A percentile compares a stretch with the other conserved stretches of the same genome.
Evolutionary conservation across 2,113 vertebrate species (phyloP).

Genomic region (Scalopus aquaticus): DNA sequence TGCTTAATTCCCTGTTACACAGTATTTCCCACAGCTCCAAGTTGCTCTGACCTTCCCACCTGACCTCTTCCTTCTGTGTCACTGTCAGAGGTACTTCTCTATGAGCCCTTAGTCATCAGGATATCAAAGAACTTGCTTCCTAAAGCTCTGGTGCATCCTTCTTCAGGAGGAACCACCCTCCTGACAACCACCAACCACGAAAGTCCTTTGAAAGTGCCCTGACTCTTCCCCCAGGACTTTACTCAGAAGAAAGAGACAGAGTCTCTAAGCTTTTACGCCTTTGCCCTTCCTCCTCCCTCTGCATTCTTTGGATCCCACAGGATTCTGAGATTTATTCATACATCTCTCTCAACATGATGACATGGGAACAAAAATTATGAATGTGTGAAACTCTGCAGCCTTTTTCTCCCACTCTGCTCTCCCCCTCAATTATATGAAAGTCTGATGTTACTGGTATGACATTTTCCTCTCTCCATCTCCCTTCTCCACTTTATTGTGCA

Average conservation of each 20-base stretch:
- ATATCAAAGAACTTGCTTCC: not conserved
- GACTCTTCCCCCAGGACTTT: not conserved
- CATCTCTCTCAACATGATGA: not conserved
- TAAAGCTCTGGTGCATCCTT: not conserved
- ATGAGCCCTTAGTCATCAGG: not conserved
- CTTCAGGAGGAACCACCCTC: not conserved
- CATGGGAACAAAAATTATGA: not conserved
- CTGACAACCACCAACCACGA: not conserved
- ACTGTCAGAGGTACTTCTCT: not conserved
- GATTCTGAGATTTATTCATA: not conserved
- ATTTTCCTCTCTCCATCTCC: not conserved
- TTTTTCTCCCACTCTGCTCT: not conserved
- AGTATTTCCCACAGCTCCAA: not conserved
- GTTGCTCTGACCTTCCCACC: not conserved
- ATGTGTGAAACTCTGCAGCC: not conserved
- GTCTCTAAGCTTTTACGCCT: accelerated
- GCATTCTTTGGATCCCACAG: not conserved
- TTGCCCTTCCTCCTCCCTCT: not conserved
- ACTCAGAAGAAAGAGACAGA: not conserved
- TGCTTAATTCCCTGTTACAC: not conserved
- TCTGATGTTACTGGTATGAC: not conserved
- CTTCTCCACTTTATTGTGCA: not conserved
- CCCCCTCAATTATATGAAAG: not conserved
- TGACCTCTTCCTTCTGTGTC: not conserved
- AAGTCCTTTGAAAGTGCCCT: not conserved